A percentile compares a stretch with the other conserved stretches of the same genome.
phyloP scores from a whole-genome alignment of 2,888 invertebrate species.

The Drosophila vallismaia region DNA sequence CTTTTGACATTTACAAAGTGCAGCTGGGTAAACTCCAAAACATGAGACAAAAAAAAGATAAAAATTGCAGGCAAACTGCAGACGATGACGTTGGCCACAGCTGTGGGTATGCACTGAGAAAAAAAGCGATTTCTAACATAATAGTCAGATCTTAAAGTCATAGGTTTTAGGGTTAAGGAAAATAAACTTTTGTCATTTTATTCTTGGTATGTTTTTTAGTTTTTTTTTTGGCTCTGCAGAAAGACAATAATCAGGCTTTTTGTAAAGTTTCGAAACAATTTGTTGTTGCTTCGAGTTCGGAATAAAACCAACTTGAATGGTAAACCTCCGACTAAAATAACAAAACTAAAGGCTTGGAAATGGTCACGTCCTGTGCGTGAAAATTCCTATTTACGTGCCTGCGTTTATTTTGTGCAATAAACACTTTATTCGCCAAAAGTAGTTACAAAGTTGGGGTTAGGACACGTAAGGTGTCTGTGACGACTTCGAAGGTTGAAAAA shows the following conservation, averaged over 20 bases:
- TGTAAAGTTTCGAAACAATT: slow-evolving; percentile 27
- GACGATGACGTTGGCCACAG: slow-evolving; percentile 17
- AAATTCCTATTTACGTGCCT: slow-evolving; percentile 14
- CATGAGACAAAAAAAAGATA: slow-evolving; percentile 7
- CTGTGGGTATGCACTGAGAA: slow-evolving; percentile 12
- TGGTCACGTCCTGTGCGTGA: slow-evolving; percentile 64
- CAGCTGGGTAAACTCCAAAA: slow-evolving; percentile 35
- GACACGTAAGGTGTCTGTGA: slow-evolving; percentile 1
- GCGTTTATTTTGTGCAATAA: slow-evolving; percentile 15
- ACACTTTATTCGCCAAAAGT: slow-evolving; percentile 35
- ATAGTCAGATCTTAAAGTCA: too few species aligned
- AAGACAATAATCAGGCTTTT: slow-evolving; percentile 30
- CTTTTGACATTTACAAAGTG: slow-evolving; percentile 61
- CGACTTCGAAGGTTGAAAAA: slow-evolving; percentile 8
- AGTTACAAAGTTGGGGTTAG: slow-evolving; percentile 23
- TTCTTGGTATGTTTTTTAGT: too few species aligned
- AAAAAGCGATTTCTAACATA: too few species aligned
- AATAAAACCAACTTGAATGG: slow-evolving; percentile 37
- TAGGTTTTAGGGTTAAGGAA: too few species aligned
- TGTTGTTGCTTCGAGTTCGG: slow-evolving; percentile 16
- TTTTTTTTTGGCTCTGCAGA: slow-evolving; percentile 9
- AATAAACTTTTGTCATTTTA: background rate
- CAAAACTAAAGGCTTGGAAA: slow-evolving; percentile 45
- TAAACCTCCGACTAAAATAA: slow-evolving; percentile 26
- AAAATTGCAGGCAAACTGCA: slow-evolving; percentile 29